Evolutionary conservation across 2,797 vertebrate species (phyloP), one percentile per base, ranked within the genome.

Genomic region (Chelonia mydas): DNA sequence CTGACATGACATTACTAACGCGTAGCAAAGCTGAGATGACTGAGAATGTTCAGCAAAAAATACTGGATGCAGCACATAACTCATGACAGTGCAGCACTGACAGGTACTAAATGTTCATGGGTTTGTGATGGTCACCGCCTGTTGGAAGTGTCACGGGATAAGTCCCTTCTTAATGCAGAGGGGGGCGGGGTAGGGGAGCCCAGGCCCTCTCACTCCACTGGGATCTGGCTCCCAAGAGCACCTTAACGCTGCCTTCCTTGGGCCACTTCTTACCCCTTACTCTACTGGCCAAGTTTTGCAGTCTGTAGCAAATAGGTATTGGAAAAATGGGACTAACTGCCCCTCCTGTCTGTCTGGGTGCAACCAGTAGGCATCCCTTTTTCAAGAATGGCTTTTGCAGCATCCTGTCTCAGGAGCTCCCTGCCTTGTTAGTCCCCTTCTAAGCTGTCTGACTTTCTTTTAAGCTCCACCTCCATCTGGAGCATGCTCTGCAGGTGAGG

Each of bases 1-100:
- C 80, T 4, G 23, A 7, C 21, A 16, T 77, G 68, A 83, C 47
- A 49, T 41, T 83, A 23, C 16, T 72, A 47, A 37, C 11, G 5
- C 0, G 0, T 9, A 57, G 12, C 41, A 86, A 61, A 90, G 51
- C 5, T 2, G 61, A 85, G 81, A 11, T 2, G 55, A 86, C 9
- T 1, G 3, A 77, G 51, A 89, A 7, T 33, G 28, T 0, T 5
- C 1, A 19, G 3, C 55, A 86, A 86, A 68, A 76, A 12, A 72
- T 72, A 37, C 10, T 23, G n/a, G 65, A 41, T 41, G n/a, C 9
- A 41, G 41, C 21, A 23, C n/a, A 37, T 37, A 41, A 41, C n/a
- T 21, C 65, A 21, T 23, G 19, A 19, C 23, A 41, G 17, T 41
- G n/a, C 7, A 77, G 45, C 74, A 77, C 45, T 28, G 31, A 37